Evolutionary conservation across 2,888 invertebrate genomes (phyloP).

Genomic region (Ptychoptera contaminata): DNA sequence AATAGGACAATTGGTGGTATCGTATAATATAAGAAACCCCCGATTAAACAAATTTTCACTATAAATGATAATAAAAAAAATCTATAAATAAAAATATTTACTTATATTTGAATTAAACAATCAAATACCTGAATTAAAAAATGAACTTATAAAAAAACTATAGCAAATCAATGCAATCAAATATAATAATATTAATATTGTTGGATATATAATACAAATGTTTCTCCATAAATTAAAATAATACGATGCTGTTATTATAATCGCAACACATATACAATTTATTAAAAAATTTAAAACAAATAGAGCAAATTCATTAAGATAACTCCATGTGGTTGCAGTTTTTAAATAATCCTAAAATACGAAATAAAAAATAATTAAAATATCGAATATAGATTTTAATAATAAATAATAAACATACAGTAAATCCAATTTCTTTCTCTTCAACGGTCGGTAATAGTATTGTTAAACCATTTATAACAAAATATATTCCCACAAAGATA

Average conservation of each 20-base stretch:
- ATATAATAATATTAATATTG: constrained; percentile 18
- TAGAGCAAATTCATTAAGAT: constrained; percentile 25
- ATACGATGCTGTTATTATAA: constrained; percentile 10
- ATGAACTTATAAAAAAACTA: constrained; percentile 25
- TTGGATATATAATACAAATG: not conserved
- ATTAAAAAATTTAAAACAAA: constrained; percentile 20
- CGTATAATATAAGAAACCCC: constrained; percentile 22
- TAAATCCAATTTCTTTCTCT: constrained; percentile 42
- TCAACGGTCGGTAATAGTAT: constrained; percentile 39
- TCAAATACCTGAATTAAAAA: constrained; percentile 26
- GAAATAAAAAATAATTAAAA: not conserved
- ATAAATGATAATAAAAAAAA: constrained; percentile 4
- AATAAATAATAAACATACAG: constrained; percentile 25
- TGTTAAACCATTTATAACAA: constrained; percentile 12
- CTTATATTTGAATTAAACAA: not conserved
- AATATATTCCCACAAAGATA: too few relatives aligned
- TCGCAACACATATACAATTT: constrained; percentile 15
- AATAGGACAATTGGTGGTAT: constrained; percentile 21
- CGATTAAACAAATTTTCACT: constrained; percentile 25
- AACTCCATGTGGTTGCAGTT: constrained; percentile 25
- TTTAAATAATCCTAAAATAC: constrained; percentile 11
- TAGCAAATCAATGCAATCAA: constrained; percentile 23
- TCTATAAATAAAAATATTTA: not conserved
- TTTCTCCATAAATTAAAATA: not conserved
- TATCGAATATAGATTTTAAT: too few relatives aligned